Percentiles rank a stretch among this genome's conserved stretches.
Conservation (phyloP, 2,797 vertebrate genomes). For the Gymnothorax reevesii region DNA sequence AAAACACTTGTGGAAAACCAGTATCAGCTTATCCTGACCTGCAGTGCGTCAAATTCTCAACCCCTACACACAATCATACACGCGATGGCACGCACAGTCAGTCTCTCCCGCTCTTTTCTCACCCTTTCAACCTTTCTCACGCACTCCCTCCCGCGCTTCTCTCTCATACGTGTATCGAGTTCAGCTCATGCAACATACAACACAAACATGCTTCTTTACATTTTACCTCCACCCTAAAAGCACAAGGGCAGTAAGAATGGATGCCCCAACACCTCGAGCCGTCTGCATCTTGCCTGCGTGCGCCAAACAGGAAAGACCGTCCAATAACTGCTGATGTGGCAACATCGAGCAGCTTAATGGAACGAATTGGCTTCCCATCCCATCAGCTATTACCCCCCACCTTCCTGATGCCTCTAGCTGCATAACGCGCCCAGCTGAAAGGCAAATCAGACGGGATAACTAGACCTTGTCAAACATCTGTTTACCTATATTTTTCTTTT, state of each 20-base stretch:
- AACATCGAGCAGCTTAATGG: conserved; percentile 84
- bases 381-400: conserved; percentile 78
- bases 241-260: conserved; percentile 44
- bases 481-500: conserved; percentile 37
- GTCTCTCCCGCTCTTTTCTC: conserved; percentile 38
- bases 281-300: conserved; percentile 66
- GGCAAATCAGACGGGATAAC: conserved; percentile 71
- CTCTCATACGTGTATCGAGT: conserved; percentile 63
- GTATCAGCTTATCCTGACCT: conserved; percentile 76
- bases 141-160: conserved; percentile 20
- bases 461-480: conserved; percentile 59
- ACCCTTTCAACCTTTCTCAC: conserved; percentile 31
- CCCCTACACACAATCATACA: conserved; percentile 42
- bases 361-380: conserved; percentile 77
- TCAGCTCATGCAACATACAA: conserved; percentile 52
- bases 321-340: conserved; percentile 93
- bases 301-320: conserved; percentile 70
- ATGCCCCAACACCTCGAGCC: conserved; percentile 50
- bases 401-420: conserved; percentile 70
- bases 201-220: conserved; percentile 38
- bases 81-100: conserved; percentile 24
- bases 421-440: conserved; percentile 61
- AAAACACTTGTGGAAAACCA: conserved; percentile 71
- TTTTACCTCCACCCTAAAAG: conserved; percentile 39
- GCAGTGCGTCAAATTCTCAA: conserved; percentile 81